Evolutionary conservation across 1,140 invertebrate genomes (phyloP), one percentile per base, ranked within the genome.

Genomic region (Sinonovacula constricta): DNA sequence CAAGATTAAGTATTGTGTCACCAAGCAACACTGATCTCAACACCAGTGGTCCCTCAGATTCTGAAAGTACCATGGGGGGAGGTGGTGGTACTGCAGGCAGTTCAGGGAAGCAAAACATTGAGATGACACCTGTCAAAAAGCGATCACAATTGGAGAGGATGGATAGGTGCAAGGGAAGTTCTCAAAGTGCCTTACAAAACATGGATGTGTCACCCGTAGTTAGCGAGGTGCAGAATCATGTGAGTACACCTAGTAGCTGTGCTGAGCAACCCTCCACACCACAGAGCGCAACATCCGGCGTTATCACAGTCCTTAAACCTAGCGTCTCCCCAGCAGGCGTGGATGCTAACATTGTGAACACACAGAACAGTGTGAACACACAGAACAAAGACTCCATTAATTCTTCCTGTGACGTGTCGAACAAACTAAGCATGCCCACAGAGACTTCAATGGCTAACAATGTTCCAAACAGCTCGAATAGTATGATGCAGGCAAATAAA

Each of bases 1-100:
- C 81, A 28, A 78, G 79, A 67, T 36, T 76, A 4, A 76, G 72
- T 54, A 79, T 82, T 57, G 68, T 82, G 30, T 82, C 81, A 12
- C 83, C 80, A 31, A 70, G 62, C 26, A 63, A 79, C 28, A 49
- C n/a, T 33, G 5, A 33, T 33, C 22, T 54, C 49, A 3, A 0
- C 53, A 69, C 26, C 54, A 22, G 28, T 30, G 30, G 62, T 2
- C 36, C 68, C 56, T 51, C 65, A 1, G 56, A 54, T 22, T 51
- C 53, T 70, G 71, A 80, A 49, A 59, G 24, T 30, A 31, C 36
- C n/a, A n/a, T n/a, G n/a, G n/a, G n/a, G n/a, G n/a, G n/a, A n/a
- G n/a, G n/a, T n/a, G n/a, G n/a, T n/a, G n/a, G n/a, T n/a, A n/a
- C n/a, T n/a, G n/a, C n/a, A 36, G 36, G 30, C 12, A 66, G 62